Evolutionary conservation across 2,797 vertebrate species (phyloP), one percentile per base, ranked within the genome.

Genomic region (Brachyrhaphis roseni): DNA sequence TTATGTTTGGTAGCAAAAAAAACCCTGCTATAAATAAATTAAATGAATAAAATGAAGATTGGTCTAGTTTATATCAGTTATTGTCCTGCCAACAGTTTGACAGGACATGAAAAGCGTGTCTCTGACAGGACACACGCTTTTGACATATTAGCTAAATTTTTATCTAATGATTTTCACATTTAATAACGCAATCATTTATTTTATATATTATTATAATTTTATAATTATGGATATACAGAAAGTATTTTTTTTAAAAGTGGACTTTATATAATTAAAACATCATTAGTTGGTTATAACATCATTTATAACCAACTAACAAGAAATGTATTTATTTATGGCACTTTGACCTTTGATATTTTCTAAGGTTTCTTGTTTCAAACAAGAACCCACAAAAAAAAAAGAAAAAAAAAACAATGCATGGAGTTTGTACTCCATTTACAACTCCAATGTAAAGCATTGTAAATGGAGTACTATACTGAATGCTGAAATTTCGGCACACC

Each of bases 401-500:
- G 26, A 26, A 26, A 53, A 26, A 39, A 41, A 41, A 68, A 39
- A 68, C 1, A 68, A 1, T 68, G 4, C 10, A 64, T 12, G 15
- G 68, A 71, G 41, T 45, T 71, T 43, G 23, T 75, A 76, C 51
- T 78, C 39, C 73, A 59, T 72, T 3, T 46, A 31, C 74, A 39
- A 68, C 18, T 23, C 20, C 8, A 41, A 68, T 20, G 18, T 12
- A 41, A 10, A 26, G 36, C n/a, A n/a, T n/a, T n/a, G n/a, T n/a
- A n/a, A n/a, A n/a, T n/a, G n/a, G n/a, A n/a, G n/a, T n/a, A n/a
- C n/a, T n/a, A n/a, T n/a, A n/a, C n/a, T 86, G 87, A 92, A 93
- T 93, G 93, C 92, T 93, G 93, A 94, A 93, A 93, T 94, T 93
- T 92, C 91, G n/a, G 90, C 93, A 95, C 93, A 94, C 93, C 93